These are phyloP conservation scores for Phalangium opilio DNA, from an alignment of 2,888 invertebrate species.

Conservation along the genomic window DNA sequence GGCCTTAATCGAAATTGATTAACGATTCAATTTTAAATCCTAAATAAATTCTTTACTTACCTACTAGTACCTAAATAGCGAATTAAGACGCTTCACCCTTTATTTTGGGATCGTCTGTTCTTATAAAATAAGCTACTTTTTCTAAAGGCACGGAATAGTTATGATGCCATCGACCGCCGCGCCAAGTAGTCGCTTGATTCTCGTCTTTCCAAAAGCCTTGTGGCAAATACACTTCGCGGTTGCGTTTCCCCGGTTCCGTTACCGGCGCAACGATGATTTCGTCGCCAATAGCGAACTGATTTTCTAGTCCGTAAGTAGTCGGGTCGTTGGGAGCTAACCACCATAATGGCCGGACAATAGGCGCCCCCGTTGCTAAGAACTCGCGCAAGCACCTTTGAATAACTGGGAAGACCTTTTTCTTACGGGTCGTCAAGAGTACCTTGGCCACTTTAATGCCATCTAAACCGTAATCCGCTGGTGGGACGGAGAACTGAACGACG, in stretches of 20 bases:
- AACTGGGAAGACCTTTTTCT: constrained; percentile 45
- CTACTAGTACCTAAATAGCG: too few species aligned
- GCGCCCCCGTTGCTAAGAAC: constrained; percentile 54
- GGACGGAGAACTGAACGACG: constrained; percentile 73
- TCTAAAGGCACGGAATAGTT: constrained; percentile 40
- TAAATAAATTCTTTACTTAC: too few species aligned
- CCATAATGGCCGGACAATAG: constrained; percentile 76
- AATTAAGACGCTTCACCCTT: too few species aligned
- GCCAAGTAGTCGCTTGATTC: constrained; percentile 65
- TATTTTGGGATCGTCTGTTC: constrained; percentile 13
- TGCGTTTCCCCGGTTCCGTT: constrained; percentile 48
- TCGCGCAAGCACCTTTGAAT: constrained; percentile 60
- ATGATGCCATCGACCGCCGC: constrained; percentile 81
- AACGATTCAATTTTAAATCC: too few species aligned
- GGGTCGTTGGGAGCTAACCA: constrained; percentile 65
- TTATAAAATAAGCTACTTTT: constrained; percentile 22
- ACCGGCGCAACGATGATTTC: constrained; percentile 82
- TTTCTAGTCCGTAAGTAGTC: constrained; percentile 55
- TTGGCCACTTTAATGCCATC: constrained; percentile 30
- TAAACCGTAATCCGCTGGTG: constrained; percentile 75
- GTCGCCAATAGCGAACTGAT: constrained; percentile 78
- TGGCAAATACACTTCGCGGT: constrained; percentile 66
- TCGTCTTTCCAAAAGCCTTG: constrained; percentile 87
- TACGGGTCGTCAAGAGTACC: constrained; percentile 43
- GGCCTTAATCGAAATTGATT: too few species aligned